Evolutionary conservation across 2,888 invertebrate species (phyloP).

Genomic region (Parapristionchus giblindavisi): DNA sequence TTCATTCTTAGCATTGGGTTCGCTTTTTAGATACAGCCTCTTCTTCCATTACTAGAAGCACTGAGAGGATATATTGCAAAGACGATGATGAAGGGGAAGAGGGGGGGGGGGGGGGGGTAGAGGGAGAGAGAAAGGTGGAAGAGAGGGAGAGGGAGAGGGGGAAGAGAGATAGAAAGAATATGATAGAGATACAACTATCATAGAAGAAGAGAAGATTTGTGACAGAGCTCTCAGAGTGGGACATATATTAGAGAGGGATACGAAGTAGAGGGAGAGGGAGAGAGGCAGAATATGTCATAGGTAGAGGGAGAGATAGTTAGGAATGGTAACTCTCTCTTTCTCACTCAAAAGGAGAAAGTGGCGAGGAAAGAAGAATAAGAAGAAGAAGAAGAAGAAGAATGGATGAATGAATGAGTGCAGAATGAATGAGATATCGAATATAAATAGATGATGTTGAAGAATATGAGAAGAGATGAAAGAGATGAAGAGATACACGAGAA

Average conservation of each 20-base stretch:
- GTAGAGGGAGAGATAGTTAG: background rate
- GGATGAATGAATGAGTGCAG: background rate
- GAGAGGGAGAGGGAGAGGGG: conserved; percentile 1
- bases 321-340: too few species aligned
- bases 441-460: background rate
- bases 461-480: too few species aligned
- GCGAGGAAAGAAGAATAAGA: background rate
- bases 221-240: too few species aligned
- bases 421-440: background rate
- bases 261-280: conserved; percentile 2
- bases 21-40: too few species aligned
- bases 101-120: background rate
- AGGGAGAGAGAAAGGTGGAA: background rate
- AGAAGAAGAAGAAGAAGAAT: background rate
- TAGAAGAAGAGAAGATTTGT: too few species aligned
- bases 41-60: too few species aligned
- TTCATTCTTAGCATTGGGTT: too few species aligned
- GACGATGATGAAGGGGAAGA: too few species aligned
- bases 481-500: too few species aligned
- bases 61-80: too few species aligned
- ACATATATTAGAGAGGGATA: background rate
- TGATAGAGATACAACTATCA: too few species aligned
- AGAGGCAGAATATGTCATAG: background rate
- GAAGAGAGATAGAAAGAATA: background rate
- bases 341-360: background rate